These are phyloP conservation scores for Drosophila crucigera DNA, from an alignment of 2,888 invertebrate genomes.

Conservation along the genomic window DNA sequence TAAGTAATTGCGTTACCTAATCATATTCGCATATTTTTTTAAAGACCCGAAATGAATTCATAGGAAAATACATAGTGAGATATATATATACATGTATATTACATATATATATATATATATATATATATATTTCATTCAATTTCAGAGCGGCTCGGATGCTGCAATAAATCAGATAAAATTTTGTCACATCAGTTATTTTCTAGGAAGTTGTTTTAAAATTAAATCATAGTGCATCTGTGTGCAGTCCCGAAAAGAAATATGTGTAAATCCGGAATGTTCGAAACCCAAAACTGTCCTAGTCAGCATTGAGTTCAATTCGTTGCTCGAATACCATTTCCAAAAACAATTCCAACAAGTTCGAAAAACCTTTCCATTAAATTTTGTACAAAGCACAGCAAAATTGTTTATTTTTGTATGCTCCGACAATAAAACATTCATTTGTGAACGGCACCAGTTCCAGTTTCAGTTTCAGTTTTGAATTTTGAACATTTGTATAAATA, in stretches of 20 bases:
- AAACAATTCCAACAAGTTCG: constrained; percentile 32
- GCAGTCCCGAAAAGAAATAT: constrained; percentile 10
- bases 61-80: constrained; percentile 21
- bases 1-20: constrained; percentile 79
- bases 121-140: background rate
- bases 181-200: background rate
- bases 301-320: constrained; percentile 37
- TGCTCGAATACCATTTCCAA: constrained; percentile 64
- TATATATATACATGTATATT: background rate
- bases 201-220: background rate
- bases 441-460: constrained; percentile 50
- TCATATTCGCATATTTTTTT: constrained; percentile 29
- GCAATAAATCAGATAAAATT: background rate
- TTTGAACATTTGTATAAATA: constrained; percentile 57
- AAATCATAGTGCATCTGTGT: constrained; percentile 6
- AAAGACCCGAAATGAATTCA: constrained; percentile 22
- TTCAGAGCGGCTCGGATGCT: constrained; percentile 18
- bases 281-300: constrained; percentile 28
- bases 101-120: background rate
- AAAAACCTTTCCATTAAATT: constrained; percentile 39
- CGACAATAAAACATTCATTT: constrained; percentile 52
- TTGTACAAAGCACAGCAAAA: constrained; percentile 54
- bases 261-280: constrained; percentile 25
- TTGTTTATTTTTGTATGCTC: constrained; percentile 45
- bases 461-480: constrained; percentile 49